phyloP scores from a whole-genome alignment of 64 coral and sea anemone species.

The Porites australiensis region DNA sequence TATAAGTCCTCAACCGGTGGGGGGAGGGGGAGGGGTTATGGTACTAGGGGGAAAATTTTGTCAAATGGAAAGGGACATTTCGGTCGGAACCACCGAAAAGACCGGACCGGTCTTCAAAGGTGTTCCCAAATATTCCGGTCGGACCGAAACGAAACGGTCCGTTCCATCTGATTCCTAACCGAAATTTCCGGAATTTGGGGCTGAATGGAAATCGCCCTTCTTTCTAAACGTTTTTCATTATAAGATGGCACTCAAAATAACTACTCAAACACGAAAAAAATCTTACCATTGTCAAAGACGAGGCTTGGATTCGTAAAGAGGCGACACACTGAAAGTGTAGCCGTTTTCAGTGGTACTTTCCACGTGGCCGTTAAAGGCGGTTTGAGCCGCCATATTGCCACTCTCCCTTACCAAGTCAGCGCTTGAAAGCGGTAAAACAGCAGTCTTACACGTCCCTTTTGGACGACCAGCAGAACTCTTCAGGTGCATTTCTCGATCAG shows the following conservation, averaged over 20 bases:
- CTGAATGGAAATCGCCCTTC: too few species aligned
- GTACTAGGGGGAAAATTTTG: too few species aligned
- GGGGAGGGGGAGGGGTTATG: too few species aligned
- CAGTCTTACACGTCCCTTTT: constrained; percentile 68
- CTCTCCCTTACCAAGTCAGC: constrained; percentile 24
- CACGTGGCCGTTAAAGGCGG: constrained; percentile 45
- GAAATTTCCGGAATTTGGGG: too few species aligned
- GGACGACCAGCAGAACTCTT: constrained; percentile 86
- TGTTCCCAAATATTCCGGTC: too few species aligned
- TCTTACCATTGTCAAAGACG: constrained; percentile 98
- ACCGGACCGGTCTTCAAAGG: too few species aligned
- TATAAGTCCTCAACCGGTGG: too few species aligned
- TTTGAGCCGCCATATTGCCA: constrained; percentile 72
- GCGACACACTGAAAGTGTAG: constrained; percentile 70
- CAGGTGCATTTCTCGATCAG: constrained; percentile 69
- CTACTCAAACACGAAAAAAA: not conserved
- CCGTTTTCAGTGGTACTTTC: not conserved
- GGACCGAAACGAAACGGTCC: too few species aligned
- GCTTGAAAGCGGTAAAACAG: constrained; percentile 1
- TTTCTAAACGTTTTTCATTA: too few species aligned
- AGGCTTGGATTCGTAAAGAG: constrained; percentile 94
- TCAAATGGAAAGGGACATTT: too few species aligned
- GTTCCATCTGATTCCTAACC: too few species aligned
- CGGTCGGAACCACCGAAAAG: too few species aligned
- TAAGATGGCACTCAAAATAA: not conserved